A percentile compares a stretch with the other conserved stretches of the same genome.
Evolutionary conservation across 92 coral and sea anemone genomes (phyloP).

Genomic region (Ricordea florida): DNA sequence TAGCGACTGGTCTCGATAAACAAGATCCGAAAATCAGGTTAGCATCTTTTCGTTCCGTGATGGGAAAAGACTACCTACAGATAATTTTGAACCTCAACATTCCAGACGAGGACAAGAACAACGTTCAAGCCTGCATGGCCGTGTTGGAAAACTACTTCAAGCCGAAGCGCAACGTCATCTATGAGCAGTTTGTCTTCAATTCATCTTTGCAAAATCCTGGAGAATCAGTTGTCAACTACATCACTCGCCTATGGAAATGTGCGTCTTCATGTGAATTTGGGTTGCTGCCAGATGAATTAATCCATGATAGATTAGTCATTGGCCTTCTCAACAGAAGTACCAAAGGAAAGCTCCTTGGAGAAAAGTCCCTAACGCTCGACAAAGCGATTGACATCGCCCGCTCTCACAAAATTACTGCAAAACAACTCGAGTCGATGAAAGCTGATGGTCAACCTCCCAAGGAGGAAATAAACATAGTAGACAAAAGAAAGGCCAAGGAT

Average conservation of each 20-base stretch:
- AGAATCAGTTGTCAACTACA: conserved; percentile 15
- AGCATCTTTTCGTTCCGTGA: conserved; percentile 8
- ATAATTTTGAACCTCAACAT: conserved; percentile 11
- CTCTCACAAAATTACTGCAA: neutral
- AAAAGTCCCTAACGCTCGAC: neutral
- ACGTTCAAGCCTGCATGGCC: conserved; percentile 2
- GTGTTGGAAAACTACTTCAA: conserved; percentile 38
- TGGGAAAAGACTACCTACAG: conserved; percentile 42
- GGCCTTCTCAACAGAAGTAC: conserved; percentile 2
- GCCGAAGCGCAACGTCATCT: conserved; percentile 47
- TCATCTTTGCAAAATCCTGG: neutral
- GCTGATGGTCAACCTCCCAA: neutral
- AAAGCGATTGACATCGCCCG: neutral
- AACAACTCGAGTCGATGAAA: too few species aligned
- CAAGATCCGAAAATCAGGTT: neutral
- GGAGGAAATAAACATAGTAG: too few species aligned
- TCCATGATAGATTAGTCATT: conserved; percentile 23
- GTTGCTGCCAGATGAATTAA: conserved; percentile 4
- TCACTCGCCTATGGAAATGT: conserved; percentile 10
- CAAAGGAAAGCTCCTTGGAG: neutral
- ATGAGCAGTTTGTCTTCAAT: conserved; percentile 18
- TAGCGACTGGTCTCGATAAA: conserved; percentile 26
- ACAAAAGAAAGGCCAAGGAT: neutral
- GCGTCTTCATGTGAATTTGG: conserved; percentile 33
- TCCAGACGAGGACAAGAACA: neutral